Evolutionary conservation across 1,140 invertebrate genomes (phyloP).

Genomic region (Diploscapter pachys): DNA sequence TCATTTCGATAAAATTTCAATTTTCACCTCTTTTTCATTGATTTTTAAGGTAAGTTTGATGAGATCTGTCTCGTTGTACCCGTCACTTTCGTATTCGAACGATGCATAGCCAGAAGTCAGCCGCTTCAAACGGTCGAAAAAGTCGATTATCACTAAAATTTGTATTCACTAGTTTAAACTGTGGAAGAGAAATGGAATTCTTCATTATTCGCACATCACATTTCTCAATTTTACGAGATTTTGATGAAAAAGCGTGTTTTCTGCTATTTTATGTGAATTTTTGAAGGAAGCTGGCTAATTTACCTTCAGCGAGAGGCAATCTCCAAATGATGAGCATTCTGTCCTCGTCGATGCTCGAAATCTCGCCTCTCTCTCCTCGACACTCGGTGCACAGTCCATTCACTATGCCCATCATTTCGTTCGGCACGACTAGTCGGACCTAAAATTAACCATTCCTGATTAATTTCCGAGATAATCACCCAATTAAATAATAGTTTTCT

Average conservation of each 20-base stretch:
- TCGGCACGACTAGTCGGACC: constrained; percentile 68
- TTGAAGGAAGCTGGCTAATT: too few species aligned
- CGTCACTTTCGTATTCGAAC: constrained; percentile 92
- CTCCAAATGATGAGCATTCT: constrained; percentile 77
- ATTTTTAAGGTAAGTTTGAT: constrained; percentile 67
- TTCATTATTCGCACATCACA: neutral
- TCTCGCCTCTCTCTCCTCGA: constrained; percentile 73
- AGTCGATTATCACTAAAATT: constrained; percentile 76
- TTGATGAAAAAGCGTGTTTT: too few species aligned
- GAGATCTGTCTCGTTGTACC: constrained; percentile 72
- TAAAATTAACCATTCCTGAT: neutral
- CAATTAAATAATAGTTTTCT: too few species aligned
- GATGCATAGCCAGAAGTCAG: constrained; percentile 82
- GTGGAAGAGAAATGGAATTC: neutral
- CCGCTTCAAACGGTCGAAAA: constrained; percentile 79
- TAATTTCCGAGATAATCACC: too few species aligned
- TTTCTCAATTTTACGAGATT: neutral
- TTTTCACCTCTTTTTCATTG: constrained; percentile 67
- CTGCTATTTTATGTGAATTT: too few species aligned
- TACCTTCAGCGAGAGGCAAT: constrained; percentile 79
- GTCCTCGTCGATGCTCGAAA: constrained; percentile 75
- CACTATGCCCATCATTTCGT: constrained; percentile 61
- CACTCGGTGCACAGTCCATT: constrained; percentile 67
- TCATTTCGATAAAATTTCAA: constrained; percentile 73
- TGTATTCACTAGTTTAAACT: neutral